Percentiles rank a stretch among this genome's conserved stretches.
Evolutionary conservation across 2,797 vertebrate genomes (phyloP).

Genomic region (Euphonia xanthogaster): DNA sequence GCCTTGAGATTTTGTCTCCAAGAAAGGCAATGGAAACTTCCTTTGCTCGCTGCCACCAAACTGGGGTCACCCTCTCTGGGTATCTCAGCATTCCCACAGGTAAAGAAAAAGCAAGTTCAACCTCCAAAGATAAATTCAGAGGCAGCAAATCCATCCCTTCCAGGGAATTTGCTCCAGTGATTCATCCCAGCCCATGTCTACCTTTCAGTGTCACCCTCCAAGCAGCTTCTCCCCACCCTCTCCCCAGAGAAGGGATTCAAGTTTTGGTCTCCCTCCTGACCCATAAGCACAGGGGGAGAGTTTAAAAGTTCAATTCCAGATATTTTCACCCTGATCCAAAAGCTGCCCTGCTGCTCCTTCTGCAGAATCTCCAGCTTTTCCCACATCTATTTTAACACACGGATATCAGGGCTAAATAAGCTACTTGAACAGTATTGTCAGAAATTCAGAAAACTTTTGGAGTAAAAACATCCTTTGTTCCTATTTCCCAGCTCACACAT

Average conservation of each 20-base stretch:
- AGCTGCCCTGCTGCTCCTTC: neutral
- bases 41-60: neutral
- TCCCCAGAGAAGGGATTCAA: neutral
- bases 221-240: neutral
- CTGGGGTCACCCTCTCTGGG: neutral
- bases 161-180: neutral
- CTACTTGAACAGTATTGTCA: neutral
- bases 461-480: neutral
- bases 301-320: neutral
- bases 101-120: neutral
- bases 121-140: neutral
- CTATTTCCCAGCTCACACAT: neutral
- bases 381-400: neutral
- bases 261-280: neutral
- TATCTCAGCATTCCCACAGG: neutral
- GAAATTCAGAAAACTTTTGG: neutral
- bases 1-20: neutral
- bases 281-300: neutral
- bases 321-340: neutral
- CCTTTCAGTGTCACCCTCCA: neutral
- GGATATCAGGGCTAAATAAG: neutral
- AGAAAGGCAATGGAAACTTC: neutral
- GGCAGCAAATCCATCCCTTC: neutral
- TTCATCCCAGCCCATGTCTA: accelerated
- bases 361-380: neutral